phyloP scores from a whole-genome alignment of 2,797 vertebrate genomes.

The Lacerta agilis region DNA sequence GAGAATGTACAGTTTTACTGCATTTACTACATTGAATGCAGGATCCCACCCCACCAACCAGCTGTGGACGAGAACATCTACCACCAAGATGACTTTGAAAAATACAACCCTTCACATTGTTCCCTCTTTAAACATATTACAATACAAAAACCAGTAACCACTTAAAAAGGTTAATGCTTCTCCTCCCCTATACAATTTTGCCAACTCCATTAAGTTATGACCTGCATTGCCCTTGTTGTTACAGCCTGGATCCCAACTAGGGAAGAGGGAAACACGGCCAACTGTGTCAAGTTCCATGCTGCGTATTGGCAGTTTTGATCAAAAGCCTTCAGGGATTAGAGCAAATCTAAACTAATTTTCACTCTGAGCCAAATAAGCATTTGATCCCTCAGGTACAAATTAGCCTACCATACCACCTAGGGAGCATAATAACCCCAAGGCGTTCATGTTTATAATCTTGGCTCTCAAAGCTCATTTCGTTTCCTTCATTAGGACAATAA shows the following conservation, averaged over 20 bases:
- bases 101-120: neutral
- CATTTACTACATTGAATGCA: neutral
- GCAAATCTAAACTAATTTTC: conserved; percentile 42
- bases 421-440: conserved; percentile 1
- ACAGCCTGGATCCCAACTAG: conserved; percentile 43
- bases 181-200: conserved; percentile 33
- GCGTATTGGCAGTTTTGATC: conserved; percentile 29
- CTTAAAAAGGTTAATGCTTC: conserved; percentile 11
- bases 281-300: conserved; percentile 16
- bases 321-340: conserved; percentile 38
- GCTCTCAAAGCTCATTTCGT: conserved; percentile 1
- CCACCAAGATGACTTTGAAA: neutral
- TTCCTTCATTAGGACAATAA: conserved; percentile 40
- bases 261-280: conserved; percentile 40
- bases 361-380: conserved; percentile 31
- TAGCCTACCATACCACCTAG: conserved; percentile 29
- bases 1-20: neutral
- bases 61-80: neutral
- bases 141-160: neutral
- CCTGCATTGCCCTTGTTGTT: conserved; percentile 25
- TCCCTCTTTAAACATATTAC: neutral
- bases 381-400: conserved; percentile 51
- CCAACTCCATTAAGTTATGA: conserved; percentile 36
- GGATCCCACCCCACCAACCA: neutral
- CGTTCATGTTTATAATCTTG: neutral